Base-by-base conservation (phyloP, 2,888 invertebrate species). In the Polydrusus cervinus region DNA sequence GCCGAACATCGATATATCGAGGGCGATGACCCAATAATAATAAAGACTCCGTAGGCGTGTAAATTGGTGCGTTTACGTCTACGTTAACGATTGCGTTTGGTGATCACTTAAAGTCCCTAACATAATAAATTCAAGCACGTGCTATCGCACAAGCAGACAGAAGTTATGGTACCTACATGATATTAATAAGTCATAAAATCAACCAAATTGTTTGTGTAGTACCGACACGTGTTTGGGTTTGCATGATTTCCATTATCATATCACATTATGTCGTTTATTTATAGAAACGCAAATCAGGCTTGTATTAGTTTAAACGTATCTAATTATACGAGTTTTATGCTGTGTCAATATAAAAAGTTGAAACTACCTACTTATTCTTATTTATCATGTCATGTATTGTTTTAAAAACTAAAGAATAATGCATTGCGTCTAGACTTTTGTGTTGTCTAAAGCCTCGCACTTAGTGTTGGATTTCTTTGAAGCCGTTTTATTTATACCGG, bases 181-280 rank as follows among this genome's bases (percentile, higher is more conserved):
- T 3, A 25, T 25, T 25, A 25, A 34, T 10, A 34, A 8, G 34
- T 34, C 34, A 8, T 34, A 34, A 34, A 34, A 34, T 7, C 34
- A 3, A 8, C 10, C 34, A 34, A 7, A 20, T 51, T 11, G 20
- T 51, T 20, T 20, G 20, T 20, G 2, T 20, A 51, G 20, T 11
- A 8, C 20, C 20, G 20, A 20, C 51, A 51, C 20, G 51, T 51
- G 51, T 51, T 51, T 51, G 20, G 51, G 11, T 51, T 51, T 51
- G 51, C 51, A 11, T 49, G 7, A 16, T 49, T 34, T 7, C 7
- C 9, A 34, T 30, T 30, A 34, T 7, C 34, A 34, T 49, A 47
- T 49, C 16, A 20, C 7, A 34, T 7, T 8, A 34, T 49, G n/a
- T 49, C 16, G 10, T 51, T 51, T 51, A 51, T 51, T 51, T 20